Conservation (phyloP, 2,888 invertebrate species). For the Noctua comes region DNA sequence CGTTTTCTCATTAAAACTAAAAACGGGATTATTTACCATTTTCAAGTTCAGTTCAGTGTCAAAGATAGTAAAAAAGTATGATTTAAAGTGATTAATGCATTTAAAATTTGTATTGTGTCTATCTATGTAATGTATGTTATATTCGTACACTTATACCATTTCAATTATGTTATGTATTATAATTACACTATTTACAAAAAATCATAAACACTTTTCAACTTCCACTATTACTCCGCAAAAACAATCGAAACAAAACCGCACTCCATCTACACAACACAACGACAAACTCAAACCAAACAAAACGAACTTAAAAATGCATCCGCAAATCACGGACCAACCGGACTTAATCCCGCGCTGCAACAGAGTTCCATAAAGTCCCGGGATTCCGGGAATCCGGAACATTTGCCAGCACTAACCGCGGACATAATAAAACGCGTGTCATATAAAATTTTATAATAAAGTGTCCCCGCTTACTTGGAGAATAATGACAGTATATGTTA, state of each 20-base stretch:
- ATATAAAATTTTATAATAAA: slow-evolving; percentile 66
- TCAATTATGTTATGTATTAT: background rate
- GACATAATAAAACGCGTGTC: slow-evolving; percentile 61
- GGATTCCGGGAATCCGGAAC: slow-evolving; percentile 50
- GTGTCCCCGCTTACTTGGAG: slow-evolving; percentile 44
- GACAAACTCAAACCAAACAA: slow-evolving; percentile 33
- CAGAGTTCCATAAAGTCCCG: slow-evolving; percentile 39
- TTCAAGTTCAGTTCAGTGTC: too few species aligned
- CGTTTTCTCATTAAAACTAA: too few species aligned
- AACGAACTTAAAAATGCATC: slow-evolving; percentile 49
- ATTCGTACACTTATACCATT: background rate
- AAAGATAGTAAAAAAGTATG: background rate
- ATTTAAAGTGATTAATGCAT: background rate
- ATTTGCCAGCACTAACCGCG: slow-evolving; percentile 57
- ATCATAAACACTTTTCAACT: background rate
- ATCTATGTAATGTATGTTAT: background rate
- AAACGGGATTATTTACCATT: too few species aligned
- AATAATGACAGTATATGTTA: slow-evolving; percentile 59
- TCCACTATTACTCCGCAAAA: slow-evolving; percentile 1
- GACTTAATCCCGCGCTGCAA: slow-evolving; percentile 54
- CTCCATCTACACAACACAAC: slow-evolving; percentile 29
- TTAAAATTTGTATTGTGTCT: background rate
- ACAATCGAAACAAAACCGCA: slow-evolving; percentile 23
- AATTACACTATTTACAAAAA: background rate
- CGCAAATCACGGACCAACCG: slow-evolving; percentile 45